Evolutionary conservation across 2,113 vertebrate genomes (phyloP).

Genomic region (Pachyramphus minor): DNA sequence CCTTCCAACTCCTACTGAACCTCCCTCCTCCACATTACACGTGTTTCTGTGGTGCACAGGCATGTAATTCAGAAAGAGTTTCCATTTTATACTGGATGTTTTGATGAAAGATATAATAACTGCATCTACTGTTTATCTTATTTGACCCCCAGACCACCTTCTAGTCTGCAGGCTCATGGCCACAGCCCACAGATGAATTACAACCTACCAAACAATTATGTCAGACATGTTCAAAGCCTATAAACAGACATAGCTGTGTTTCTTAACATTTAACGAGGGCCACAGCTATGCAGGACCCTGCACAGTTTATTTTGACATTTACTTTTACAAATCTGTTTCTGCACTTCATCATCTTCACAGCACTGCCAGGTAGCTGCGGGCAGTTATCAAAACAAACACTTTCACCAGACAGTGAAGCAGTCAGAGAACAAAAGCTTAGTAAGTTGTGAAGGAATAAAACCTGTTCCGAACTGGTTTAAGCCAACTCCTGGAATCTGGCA

Average conservation of each 20-base stretch:
- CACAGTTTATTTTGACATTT: background rate
- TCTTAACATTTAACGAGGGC: background rate
- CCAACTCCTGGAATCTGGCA: background rate
- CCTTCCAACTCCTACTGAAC: background rate
- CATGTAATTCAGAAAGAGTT: rapidly evolving
- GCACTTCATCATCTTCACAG: background rate
- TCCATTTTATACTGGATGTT: background rate
- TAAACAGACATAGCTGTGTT: background rate
- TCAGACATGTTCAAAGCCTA: background rate
- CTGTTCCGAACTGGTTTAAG: background rate
- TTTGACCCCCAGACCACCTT: background rate
- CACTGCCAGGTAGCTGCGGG: background rate
- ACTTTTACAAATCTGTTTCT: background rate
- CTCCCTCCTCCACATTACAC: background rate
- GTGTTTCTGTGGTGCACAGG: background rate
- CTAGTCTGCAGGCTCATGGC: background rate
- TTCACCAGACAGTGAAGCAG: background rate
- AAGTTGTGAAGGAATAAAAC: background rate
- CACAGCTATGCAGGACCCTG: background rate
- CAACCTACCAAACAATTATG: background rate
- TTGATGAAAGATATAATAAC: background rate
- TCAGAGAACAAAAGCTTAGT: background rate
- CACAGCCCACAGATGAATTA: background rate
- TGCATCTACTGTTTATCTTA: background rate
- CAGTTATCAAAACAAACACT: background rate